Percentiles rank a stretch among this genome's conserved stretches.
These are phyloP conservation scores for Ceratosolen solmsi DNA, from an alignment of 1,140 invertebrate species.

Conservation along the genomic window DNA sequence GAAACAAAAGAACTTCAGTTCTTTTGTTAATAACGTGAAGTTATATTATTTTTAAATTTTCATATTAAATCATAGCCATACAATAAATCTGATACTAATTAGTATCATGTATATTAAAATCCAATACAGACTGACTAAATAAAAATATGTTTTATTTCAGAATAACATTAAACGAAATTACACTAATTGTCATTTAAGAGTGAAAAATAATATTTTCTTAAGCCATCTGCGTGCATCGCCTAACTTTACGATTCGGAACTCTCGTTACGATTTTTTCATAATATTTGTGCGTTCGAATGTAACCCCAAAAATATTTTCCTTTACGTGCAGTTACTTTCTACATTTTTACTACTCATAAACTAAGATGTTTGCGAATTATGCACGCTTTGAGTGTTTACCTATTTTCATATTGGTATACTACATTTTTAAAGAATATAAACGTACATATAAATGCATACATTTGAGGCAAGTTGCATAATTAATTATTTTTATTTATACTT, in stretches of 20 bases:
- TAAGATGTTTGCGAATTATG: conserved; percentile 6
- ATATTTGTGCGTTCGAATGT: not conserved
- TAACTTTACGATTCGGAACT: conserved; percentile 10
- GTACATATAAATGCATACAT: too few relatives aligned
- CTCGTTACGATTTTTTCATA: not conserved
- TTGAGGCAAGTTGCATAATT: too few relatives aligned
- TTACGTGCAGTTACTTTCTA: not conserved
- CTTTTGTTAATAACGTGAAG: too few relatives aligned
- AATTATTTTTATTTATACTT: too few relatives aligned
- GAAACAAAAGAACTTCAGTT: too few relatives aligned
- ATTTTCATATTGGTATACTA: not conserved
- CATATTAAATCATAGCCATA: too few relatives aligned
- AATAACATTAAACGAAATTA: not conserved
- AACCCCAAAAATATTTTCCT: not conserved
- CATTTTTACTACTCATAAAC: conserved; percentile 8
- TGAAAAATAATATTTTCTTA: conserved; percentile 14
- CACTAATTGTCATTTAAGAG: not conserved
- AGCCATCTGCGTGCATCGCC: not conserved
- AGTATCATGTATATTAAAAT: too few relatives aligned
- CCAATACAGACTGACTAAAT: too few relatives aligned
- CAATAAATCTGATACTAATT: too few relatives aligned
- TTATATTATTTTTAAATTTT: too few relatives aligned
- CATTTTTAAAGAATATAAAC: not conserved
- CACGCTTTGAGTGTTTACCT: not conserved
- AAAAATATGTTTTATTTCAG: not conserved